phyloP scores from a whole-genome alignment of 2,113 vertebrate species.

The Saccopteryx bilineata region DNA sequence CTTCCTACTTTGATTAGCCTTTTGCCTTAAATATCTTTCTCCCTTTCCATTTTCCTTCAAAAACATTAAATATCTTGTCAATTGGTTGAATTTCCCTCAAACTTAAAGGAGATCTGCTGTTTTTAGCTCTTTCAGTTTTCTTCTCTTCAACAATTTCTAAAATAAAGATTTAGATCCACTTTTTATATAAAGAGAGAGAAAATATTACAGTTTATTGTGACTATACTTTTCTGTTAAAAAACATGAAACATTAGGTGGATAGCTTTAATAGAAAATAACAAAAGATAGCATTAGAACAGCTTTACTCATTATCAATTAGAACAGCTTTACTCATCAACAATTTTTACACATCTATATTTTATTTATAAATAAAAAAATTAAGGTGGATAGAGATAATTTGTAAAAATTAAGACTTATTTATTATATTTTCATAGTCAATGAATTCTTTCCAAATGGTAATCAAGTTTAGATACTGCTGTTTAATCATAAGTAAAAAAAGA shows the following conservation, averaged over 20 bases:
- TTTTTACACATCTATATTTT: background rate
- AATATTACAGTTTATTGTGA: background rate
- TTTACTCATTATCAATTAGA: background rate
- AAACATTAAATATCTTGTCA: background rate
- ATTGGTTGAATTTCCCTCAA: background rate
- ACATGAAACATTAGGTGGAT: background rate
- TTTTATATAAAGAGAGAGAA: background rate
- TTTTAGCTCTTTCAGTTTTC: background rate
- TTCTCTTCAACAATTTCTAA: background rate
- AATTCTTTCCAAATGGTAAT: conserved; percentile 47
- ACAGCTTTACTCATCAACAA: background rate
- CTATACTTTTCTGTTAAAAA: background rate
- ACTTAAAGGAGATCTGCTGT: background rate
- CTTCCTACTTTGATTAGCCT: background rate
- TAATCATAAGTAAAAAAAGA: conserved; percentile 47
- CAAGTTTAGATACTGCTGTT: background rate
- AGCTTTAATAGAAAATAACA: background rate
- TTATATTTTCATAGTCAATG: conserved; percentile 18
- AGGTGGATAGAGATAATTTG: background rate
- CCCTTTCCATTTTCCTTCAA: background rate
- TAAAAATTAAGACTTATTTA: background rate
- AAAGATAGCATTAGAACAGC: background rate
- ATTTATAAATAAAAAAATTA: background rate
- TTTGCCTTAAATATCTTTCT: background rate
- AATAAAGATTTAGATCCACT: background rate